phyloP scores from a whole-genome alignment of 2,797 vertebrate genomes.

The Chiloscyllium punctatum region DNA sequence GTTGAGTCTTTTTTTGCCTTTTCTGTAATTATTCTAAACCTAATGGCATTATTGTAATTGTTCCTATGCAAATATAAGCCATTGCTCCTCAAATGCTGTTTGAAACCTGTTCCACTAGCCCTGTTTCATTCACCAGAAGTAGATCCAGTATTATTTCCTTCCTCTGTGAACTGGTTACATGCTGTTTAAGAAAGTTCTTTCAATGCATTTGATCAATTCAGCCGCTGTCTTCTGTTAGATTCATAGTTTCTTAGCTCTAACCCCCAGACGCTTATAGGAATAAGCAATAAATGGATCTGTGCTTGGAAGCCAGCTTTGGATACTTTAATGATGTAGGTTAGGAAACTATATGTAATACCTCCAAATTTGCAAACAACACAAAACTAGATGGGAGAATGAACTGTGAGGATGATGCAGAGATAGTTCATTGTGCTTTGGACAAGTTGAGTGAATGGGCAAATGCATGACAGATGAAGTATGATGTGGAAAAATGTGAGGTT shows the following conservation, averaged over 20 bases:
- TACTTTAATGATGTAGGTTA: no score
- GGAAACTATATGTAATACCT: no score
- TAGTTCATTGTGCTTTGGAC: no score
- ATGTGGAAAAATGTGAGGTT: no score
- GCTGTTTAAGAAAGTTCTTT: background rate
- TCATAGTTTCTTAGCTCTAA: background rate
- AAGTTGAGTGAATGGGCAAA: no score
- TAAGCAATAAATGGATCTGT: no score
- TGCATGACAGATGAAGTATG: no score
- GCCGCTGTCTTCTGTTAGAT: no score
- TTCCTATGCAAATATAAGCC: background rate
- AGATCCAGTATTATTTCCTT: background rate
- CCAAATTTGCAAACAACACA: no score
- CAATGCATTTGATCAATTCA: background rate
- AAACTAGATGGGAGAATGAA: no score
- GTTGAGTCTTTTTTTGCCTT: background rate
- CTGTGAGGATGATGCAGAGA: no score
- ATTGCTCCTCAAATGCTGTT: background rate
- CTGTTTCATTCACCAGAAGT: background rate
- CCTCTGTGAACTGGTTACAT: background rate
- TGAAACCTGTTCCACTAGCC: background rate
- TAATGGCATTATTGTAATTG: background rate
- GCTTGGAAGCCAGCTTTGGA: no score
- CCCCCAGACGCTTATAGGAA: background rate
- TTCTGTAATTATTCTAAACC: background rate